Conservation (phyloP, 2,113 vertebrate genomes). For the Zosterops pallidus region DNA sequence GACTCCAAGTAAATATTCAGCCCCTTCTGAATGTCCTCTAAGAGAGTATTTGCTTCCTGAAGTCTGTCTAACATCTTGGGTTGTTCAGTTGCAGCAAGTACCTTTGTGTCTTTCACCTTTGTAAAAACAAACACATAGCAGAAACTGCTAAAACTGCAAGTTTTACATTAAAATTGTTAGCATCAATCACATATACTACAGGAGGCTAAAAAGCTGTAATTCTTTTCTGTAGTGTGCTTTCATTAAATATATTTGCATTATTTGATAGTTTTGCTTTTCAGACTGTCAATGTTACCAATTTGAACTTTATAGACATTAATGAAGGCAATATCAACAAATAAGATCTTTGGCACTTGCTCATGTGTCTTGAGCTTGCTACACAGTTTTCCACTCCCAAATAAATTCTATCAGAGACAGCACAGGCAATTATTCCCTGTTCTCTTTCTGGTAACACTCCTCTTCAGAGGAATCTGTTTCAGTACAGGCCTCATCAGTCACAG, state of each 20-base stretch:
- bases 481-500: background rate
- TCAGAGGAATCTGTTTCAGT: background rate
- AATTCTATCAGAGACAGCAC: background rate
- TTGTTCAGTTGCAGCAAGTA: constrained; percentile 82
- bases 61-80: constrained; percentile 84
- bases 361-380: background rate
- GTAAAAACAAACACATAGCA: background rate
- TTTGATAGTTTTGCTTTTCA: background rate
- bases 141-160: background rate
- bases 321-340: background rate
- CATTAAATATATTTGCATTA: background rate
- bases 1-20: constrained; percentile 89
- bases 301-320: background rate
- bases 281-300: background rate
- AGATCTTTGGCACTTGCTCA: background rate
- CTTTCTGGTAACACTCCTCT: background rate
- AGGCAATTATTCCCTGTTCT: background rate
- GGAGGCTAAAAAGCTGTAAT: background rate
- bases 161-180: background rate
- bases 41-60: constrained; percentile 81
- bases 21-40: constrained; percentile 86
- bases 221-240: background rate
- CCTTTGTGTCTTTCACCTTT: constrained; percentile 76
- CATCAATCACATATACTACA: background rate
- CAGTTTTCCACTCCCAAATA: background rate